Evolutionary conservation across 2,113 vertebrate species (phyloP).

Genomic region (Megaptera novaeangliae): DNA sequence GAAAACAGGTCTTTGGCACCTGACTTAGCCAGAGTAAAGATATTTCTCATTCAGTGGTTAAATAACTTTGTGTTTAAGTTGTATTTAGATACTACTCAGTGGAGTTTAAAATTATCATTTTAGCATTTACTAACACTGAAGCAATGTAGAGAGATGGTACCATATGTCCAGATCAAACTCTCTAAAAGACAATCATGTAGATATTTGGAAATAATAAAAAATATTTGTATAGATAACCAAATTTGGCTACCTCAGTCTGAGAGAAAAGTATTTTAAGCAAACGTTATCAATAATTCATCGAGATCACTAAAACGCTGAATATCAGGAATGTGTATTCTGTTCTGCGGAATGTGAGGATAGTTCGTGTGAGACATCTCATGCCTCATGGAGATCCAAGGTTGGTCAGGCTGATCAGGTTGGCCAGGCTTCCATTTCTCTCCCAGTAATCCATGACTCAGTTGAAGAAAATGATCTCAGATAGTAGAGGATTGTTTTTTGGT

Average conservation of each 20-base stretch:
- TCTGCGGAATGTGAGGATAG: neutral
- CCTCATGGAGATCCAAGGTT: neutral
- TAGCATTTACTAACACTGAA: neutral
- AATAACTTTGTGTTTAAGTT: neutral
- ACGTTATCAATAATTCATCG: neutral
- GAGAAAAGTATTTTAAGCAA: neutral
- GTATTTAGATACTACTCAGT: neutral
- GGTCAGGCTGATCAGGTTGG: neutral
- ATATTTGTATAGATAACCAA: neutral
- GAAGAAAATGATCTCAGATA: neutral
- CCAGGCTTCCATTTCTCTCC: neutral
- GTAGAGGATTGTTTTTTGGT: neutral
- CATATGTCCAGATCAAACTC: neutral
- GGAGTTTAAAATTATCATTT: neutral
- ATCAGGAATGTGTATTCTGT: neutral
- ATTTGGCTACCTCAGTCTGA: neutral
- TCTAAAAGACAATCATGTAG: neutral
- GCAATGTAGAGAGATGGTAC: neutral
- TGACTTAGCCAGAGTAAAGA: neutral
- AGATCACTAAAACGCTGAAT: neutral
- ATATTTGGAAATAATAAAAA: neutral
- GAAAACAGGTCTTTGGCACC: neutral
- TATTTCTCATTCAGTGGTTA: neutral
- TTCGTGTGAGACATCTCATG: neutral
- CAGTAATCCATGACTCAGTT: neutral